phyloP scores from a whole-genome alignment of 2,888 invertebrate species.

The Uloborus plumipes region DNA sequence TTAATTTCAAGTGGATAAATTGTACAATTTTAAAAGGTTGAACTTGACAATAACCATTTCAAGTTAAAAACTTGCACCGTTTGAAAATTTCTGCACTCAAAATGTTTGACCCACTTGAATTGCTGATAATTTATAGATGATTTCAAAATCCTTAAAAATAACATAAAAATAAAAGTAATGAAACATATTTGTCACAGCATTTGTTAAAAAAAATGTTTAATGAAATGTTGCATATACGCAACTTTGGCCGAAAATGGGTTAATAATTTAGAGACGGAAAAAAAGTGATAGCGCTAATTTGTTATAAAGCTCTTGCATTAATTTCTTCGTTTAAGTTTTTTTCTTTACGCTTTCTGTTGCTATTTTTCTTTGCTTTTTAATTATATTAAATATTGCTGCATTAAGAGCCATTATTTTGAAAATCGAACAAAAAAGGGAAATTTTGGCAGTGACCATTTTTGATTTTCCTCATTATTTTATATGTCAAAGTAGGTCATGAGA shows the following conservation, averaged over 20 bases:
- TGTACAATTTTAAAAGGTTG: slow-evolving; percentile 3
- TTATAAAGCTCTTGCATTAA: too few relatives aligned
- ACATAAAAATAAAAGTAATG: background rate
- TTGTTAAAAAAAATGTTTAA: background rate
- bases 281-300: too few relatives aligned
- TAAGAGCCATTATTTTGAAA: too few relatives aligned
- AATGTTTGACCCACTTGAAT: background rate
- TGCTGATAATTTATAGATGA: background rate
- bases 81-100: background rate
- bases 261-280: too few relatives aligned
- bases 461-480: too few relatives aligned
- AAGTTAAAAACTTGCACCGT: background rate
- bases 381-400: too few relatives aligned
- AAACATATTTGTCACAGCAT: background rate
- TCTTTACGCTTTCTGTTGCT: too few relatives aligned
- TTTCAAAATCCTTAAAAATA: background rate
- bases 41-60: background rate
- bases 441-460: too few relatives aligned
- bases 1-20: background rate
- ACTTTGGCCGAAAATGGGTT: slow-evolving; percentile 3
- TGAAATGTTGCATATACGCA: slow-evolving; percentile 4
- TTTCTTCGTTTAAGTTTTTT: too few relatives aligned
- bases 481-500: too few relatives aligned
- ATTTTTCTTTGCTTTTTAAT: too few relatives aligned
- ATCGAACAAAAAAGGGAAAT: too few relatives aligned